phyloP scores from a whole-genome alignment of 2,113 vertebrate species.

The Thamnophis sirtalis region DNA sequence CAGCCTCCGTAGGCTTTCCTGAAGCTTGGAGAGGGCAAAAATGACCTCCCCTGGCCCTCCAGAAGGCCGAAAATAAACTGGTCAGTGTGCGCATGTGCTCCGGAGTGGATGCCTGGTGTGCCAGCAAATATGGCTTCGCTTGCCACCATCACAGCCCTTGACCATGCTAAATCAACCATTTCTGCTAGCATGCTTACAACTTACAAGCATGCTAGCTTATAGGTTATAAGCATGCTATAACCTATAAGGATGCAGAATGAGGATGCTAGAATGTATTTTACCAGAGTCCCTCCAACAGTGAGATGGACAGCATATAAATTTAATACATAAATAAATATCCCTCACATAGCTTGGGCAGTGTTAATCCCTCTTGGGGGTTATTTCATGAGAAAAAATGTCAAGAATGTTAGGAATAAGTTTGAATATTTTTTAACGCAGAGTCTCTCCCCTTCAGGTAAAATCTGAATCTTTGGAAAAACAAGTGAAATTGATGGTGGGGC shows the following conservation, averaged over 20 bases:
- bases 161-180: background rate
- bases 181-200: constrained; percentile 16
- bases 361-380: background rate
- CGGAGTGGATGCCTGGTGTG: too few species aligned
- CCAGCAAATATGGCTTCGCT: too few species aligned
- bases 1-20: too few species aligned
- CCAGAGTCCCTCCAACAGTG: background rate
- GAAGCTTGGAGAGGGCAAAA: too few species aligned
- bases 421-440: background rate
- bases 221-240: too few species aligned
- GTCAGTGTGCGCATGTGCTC: too few species aligned
- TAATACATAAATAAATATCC: background rate
- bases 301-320: background rate
- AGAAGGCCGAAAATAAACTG: too few species aligned
- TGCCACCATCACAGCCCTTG: too few species aligned
- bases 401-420: constrained; percentile 23
- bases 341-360: background rate
- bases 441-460: background rate
- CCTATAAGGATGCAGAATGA: background rate
- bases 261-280: background rate
- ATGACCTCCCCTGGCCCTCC: too few species aligned
- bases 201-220: too few species aligned
- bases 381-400: background rate
- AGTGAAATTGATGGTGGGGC: background rate
- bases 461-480: background rate